Evolutionary conservation across 2,888 invertebrate genomes (phyloP), one percentile per base, ranked within the genome.

Genomic region (Drosophila merina): DNA sequence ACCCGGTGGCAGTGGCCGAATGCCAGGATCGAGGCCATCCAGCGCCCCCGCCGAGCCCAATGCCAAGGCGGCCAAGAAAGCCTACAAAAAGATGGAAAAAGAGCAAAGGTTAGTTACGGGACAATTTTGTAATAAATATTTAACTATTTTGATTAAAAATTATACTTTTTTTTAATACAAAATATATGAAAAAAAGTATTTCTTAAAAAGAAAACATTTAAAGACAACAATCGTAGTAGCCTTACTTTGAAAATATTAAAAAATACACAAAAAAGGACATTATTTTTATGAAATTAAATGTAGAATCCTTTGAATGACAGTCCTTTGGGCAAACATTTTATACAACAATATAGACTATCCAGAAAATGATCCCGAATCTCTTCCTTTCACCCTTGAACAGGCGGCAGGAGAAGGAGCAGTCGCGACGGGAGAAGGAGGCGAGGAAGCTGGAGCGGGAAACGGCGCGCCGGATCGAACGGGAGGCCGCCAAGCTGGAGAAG

Each of bases 41-140:
- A 92, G 91, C 79, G 92, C 92, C 51, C 92, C 92, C 36, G 88
- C 89, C 52, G 91, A 92, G 72, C 90, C 91, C 49, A 90, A 91
- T 79, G 90, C 91, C 70, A 91, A 91, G 86, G 91, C 91, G 57
- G 91, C 91, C 38, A 88, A 90, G 49, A 91, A 91, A 74, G 90
- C 90, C 44, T 91, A 90, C 60, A 92, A 91, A 71, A 91, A 91
- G 76, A 90, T 91, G 90, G 91, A 92, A 59, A 92, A 91, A 64
- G 92, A 92, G 76, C 91, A 91, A 50, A 86, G 89, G 90, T 91
- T 72, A 82, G 78, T 79, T 1, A n/a, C n/a, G n/a, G n/a, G n/a
- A n/a, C n/a, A n/a, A n/a, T n/a, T n/a, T n/a, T n/a, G n/a, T n/a
- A n/a, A n/a, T n/a, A n/a, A n/a, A n/a, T n/a, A n/a, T n/a, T n/a